These are phyloP conservation scores for Microctonus aethiopoides DNA, from an alignment of 2,888 invertebrate genomes.

Conservation along the genomic window DNA sequence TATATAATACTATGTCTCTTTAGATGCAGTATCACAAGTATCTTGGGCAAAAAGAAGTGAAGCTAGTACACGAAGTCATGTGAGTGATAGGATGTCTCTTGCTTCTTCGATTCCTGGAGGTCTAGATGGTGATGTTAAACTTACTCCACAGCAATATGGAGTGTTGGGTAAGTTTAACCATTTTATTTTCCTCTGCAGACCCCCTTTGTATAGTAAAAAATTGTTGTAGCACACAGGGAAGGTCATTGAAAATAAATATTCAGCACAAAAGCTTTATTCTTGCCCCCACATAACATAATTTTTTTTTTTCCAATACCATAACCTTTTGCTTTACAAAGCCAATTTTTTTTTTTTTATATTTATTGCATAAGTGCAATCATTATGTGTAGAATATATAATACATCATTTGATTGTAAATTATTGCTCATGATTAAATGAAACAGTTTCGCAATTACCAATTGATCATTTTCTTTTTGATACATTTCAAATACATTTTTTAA, in stretches of 20 bases:
- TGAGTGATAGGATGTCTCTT: constrained; percentile 62
- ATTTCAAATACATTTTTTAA: neutral
- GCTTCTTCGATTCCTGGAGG: constrained; percentile 62
- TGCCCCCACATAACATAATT: constrained; percentile 19
- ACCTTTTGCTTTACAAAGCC: constrained; percentile 1
- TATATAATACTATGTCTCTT: constrained; percentile 5
- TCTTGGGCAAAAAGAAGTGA: constrained; percentile 64
- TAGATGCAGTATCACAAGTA: constrained; percentile 62
- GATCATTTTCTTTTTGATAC: neutral
- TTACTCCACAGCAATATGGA: constrained; percentile 89
- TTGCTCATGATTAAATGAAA: constrained; percentile 16
- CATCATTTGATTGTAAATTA: constrained; percentile 10
- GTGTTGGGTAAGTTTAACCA: constrained; percentile 80
- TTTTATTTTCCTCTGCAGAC: neutral
- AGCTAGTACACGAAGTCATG: constrained; percentile 62
- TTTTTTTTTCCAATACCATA: constrained; percentile 7
- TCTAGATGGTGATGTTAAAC: constrained; percentile 72
- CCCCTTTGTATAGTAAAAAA: neutral
- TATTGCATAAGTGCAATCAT: neutral
- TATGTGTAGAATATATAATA: neutral
- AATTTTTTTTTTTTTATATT: neutral
- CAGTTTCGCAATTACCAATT: neutral
- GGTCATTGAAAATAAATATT: neutral
- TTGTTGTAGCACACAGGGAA: neutral
- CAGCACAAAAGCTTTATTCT: constrained; percentile 25